A percentile compares a stretch with the other conserved stretches of the same genome.
These are phyloP conservation scores for Choloepus hoffmanni DNA, from an alignment of 2,113 vertebrate species.

Conservation along the genomic window DNA sequence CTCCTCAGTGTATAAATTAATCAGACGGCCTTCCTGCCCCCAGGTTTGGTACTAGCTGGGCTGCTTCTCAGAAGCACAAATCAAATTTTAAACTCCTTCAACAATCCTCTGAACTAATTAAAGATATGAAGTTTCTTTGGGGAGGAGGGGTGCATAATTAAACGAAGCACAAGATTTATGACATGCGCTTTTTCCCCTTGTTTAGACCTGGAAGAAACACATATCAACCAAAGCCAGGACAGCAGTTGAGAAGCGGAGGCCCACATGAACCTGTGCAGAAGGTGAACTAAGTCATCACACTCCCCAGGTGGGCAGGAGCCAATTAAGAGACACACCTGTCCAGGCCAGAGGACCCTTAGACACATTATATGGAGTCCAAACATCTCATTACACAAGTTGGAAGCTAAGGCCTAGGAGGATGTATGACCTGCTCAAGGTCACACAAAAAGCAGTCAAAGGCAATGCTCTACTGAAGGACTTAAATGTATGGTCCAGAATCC, in stretches of 20 bases:
- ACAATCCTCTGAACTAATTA: not conserved
- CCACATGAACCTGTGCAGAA: not conserved
- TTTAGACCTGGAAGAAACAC: not conserved
- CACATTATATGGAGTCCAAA: not conserved
- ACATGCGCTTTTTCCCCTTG: not conserved
- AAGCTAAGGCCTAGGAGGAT: not conserved
- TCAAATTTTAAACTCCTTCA: not conserved
- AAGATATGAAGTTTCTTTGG: conserved; percentile 1
- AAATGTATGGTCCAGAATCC: not conserved
- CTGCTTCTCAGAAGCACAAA: not conserved
- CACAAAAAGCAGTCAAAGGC: not conserved
- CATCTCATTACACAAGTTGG: not conserved
- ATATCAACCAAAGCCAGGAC: not conserved
- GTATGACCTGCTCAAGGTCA: not conserved
- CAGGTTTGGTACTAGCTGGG: not conserved
- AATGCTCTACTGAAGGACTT: not conserved
- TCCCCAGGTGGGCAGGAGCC: not conserved
- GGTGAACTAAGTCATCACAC: not conserved
- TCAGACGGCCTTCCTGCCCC: not conserved
- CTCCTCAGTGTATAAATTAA: not conserved
- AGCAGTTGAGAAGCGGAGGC: not conserved
- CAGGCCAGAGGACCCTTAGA: not conserved
- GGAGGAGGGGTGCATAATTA: not conserved
- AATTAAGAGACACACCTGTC: not conserved
- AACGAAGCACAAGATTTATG: not conserved